A percentile compares a stretch with the other conserved stretches of the same genome.
Conservation (phyloP, 2,888 invertebrate genomes). For the Latrodectus hesperus region DNA sequence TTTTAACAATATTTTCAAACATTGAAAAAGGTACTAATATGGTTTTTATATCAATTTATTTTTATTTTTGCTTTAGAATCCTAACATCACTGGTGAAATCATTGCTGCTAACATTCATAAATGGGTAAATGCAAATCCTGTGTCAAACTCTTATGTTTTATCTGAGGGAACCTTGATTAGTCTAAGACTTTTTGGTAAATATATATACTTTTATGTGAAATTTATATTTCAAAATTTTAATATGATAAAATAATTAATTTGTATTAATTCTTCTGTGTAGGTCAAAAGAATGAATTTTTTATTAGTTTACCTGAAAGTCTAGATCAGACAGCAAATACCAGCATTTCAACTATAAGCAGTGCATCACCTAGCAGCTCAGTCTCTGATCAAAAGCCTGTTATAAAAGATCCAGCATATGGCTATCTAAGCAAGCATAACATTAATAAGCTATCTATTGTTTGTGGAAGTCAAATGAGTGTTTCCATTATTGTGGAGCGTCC, state of each 20-base stretch:
- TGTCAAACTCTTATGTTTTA: conserved; percentile 24
- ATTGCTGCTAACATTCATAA: conserved; percentile 29
- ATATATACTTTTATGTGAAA: not conserved
- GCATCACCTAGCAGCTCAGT: conserved; percentile 10
- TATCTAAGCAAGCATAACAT: conserved; percentile 12
- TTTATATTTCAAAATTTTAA: too few relatives aligned
- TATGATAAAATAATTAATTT: too few relatives aligned
- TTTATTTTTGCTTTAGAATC: conserved; percentile 5
- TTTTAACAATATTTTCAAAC: too few relatives aligned
- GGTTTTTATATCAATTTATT: not conserved
- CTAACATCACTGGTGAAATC: conserved; percentile 21
- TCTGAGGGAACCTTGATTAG: conserved; percentile 47
- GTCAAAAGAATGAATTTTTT: conserved; percentile 36
- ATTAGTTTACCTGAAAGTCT: conserved; percentile 34
- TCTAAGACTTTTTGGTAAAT: conserved; percentile 39
- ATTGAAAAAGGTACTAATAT: too few relatives aligned
- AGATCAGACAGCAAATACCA: conserved; percentile 20
- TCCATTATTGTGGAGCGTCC: conserved; percentile 41
- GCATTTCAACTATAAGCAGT: conserved; percentile 24
- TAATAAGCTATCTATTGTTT: not conserved
- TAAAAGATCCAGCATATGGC: conserved; percentile 31
- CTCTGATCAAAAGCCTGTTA: conserved; percentile 23
- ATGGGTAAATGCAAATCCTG: conserved; percentile 28
- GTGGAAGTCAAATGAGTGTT: conserved; percentile 29
- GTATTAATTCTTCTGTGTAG: conserved; percentile 11